A percentile compares a stretch with the other conserved stretches of the same genome.
Evolutionary conservation across 1,140 invertebrate species (phyloP).

Genomic region (Drosophila serrata): DNA sequence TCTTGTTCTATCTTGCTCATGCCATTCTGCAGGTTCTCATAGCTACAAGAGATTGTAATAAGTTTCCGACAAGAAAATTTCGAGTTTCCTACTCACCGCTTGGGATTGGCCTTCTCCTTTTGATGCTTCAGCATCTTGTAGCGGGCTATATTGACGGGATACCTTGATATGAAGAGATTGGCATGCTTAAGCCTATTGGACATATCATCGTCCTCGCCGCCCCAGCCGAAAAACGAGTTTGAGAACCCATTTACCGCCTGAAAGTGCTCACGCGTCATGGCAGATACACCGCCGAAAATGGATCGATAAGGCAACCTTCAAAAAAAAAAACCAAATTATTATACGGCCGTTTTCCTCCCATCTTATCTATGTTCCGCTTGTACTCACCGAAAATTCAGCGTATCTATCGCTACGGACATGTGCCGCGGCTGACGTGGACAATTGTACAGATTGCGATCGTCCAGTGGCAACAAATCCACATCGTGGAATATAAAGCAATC

Average conservation of each 20-base stretch:
- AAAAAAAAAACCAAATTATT: not conserved
- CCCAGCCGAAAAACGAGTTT: conserved; percentile 97
- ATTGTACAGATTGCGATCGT: conserved; percentile 96
- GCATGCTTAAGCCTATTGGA: conserved; percentile 91
- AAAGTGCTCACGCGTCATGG: conserved; percentile 93
- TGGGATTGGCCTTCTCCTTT: conserved; percentile 95
- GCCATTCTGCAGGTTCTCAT: conserved; percentile 93
- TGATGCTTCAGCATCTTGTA: conserved; percentile 97
- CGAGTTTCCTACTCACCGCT: conserved; percentile 88
- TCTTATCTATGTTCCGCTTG: not conserved
- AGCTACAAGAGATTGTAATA: conserved; percentile 87
- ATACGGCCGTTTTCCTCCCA: not conserved
- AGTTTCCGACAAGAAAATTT: conserved; percentile 16
- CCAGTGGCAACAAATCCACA: conserved; percentile 96
- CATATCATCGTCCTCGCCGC: conserved; percentile 97
- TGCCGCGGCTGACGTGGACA: conserved; percentile 96
- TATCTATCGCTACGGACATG: conserved; percentile 97
- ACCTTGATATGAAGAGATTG: conserved; percentile 93
- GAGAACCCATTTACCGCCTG: conserved; percentile 95
- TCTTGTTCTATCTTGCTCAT: conserved; percentile 93
- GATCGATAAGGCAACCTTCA: conserved; percentile 93
- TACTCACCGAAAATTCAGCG: conserved; percentile 92
- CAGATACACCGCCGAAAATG: conserved; percentile 96
- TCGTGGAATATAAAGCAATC: conserved; percentile 98
- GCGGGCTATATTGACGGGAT: conserved; percentile 93